Base-by-base conservation (phyloP, 2,113 vertebrate genomes). In the Megaleporinus macrocephalus region DNA sequence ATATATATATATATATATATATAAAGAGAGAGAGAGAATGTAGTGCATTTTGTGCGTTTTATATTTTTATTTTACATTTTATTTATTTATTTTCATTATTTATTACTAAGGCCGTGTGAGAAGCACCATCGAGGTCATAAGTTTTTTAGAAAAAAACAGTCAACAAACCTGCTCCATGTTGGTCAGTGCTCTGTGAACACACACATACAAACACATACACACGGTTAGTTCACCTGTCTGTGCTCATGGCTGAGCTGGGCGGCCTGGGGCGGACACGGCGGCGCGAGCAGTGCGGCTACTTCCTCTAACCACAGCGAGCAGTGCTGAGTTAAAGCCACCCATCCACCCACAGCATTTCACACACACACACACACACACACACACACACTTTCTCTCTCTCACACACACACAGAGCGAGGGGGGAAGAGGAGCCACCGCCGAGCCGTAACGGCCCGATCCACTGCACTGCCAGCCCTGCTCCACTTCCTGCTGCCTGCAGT, bases 291-390 rank as follows among this genome's bases (percentile, higher is more conserved):
- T 36, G 49, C 51, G 73, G 53, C 15, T 82, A 90, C 90, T 93
- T 94, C 93, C 93, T 90, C 90, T 87, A 88, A 90, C 92, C 81
- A 87, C 93, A 91, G 93, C 84, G 84, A 92, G 93, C 93, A 93
- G 91, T 94, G 91, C 91, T 94, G 93, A 94, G 93, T 91, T 91
- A 76, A 88, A 91, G 79, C 89, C 90, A 90, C 91, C n/a, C 1
- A 63, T 15, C 41, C 20, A 65, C 16, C 27, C 55, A 82, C 84
- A 47, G 53, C 53, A 55, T 55, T 55, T 1, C 53, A 81, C 61
- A 57, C 72, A 74, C 73, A 61, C 63, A 26, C 62, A 44, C 57
- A 66, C 71, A 81, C 70, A 20, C 71, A 74, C 30, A 65, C 78
- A 62, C 70, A 73, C 18, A 80, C n/a, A n/a, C n/a, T n/a, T n/a